phyloP scores from a whole-genome alignment of 2,888 invertebrate genomes.

The Dynastes tityus region DNA sequence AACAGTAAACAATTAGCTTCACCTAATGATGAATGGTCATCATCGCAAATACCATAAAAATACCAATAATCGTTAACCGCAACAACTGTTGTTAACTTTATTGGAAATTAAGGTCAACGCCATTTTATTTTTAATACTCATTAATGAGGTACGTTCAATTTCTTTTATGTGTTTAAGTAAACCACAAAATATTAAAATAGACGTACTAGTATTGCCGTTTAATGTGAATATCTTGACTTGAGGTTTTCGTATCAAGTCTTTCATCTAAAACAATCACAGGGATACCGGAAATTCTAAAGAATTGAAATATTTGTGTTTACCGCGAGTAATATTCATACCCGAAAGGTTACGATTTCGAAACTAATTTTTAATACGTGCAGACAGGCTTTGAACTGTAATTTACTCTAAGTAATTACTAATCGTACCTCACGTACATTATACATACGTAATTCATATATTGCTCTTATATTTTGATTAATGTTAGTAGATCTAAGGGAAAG shows the following conservation, averaged over 20 bases:
- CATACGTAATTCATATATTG: background rate
- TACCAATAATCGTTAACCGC: constrained; percentile 7
- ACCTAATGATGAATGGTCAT: constrained; percentile 1
- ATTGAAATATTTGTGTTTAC: too few relatives aligned
- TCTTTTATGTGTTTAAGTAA: background rate
- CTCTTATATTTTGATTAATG: constrained; percentile 13
- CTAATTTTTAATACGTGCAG: background rate
- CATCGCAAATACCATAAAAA: constrained; percentile 13
- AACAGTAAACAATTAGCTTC: constrained; percentile 16
- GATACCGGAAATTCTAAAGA: too few relatives aligned
- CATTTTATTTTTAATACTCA: constrained; percentile 18
- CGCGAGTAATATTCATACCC: too few relatives aligned
- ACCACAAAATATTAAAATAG: constrained; percentile 11
- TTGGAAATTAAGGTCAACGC: constrained; percentile 34
- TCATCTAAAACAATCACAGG: too few relatives aligned
- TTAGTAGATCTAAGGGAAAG: background rate
- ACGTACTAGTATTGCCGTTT: too few relatives aligned
- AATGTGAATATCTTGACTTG: too few relatives aligned
- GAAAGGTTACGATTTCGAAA: background rate
- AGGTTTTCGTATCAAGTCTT: too few relatives aligned
- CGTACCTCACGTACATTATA: background rate
- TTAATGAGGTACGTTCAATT: constrained; percentile 12
- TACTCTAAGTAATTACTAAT: background rate
- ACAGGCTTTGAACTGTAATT: background rate
- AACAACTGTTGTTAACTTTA: constrained; percentile 16